phyloP scores from a whole-genome alignment of 2,113 vertebrate genomes.

The Dasyurus viverrinus region DNA sequence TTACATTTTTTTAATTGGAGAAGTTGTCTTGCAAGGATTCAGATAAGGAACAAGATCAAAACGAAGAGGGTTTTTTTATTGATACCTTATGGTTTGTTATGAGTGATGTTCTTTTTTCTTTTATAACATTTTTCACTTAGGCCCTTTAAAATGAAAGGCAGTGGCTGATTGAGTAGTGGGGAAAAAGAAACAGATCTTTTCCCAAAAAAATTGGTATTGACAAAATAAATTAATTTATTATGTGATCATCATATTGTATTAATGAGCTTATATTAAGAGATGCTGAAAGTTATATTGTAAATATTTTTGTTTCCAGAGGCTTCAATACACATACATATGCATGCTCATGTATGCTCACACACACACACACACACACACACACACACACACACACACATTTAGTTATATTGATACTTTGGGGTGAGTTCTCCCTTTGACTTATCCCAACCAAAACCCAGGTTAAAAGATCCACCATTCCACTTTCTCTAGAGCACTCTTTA shows the following conservation, averaged over 20 bases:
- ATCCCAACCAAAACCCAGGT: conserved; percentile 36
- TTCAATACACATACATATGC: conserved; percentile 74
- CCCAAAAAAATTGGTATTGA: conserved; percentile 2
- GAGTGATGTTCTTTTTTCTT: conserved; percentile 57
- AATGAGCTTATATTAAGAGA: conserved; percentile 52
- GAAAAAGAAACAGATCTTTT: neutral
- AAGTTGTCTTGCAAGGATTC: conserved; percentile 69
- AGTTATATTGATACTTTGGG: conserved; percentile 55
- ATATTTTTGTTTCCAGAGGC: conserved; percentile 76
- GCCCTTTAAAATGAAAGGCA: conserved; percentile 54
- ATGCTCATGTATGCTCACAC: neutral
- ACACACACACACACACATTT: neutral
- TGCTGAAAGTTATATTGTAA: conserved; percentile 61
- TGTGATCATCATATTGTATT: conserved; percentile 56
- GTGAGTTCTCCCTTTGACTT: conserved; percentile 46
- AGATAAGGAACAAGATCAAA: conserved; percentile 64
- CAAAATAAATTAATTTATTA: conserved; percentile 66
- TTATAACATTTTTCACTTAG: conserved; percentile 51
- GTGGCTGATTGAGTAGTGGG: conserved; percentile 40
- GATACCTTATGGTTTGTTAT: conserved; percentile 71
- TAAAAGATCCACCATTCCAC: conserved; percentile 52
- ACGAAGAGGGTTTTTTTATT: conserved; percentile 61
- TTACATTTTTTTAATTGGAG: conserved; percentile 75
- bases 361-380: neutral
- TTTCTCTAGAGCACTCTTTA: conserved; percentile 62